Percentiles rank a stretch among this genome's conserved stretches.
Evolutionary conservation across 2,888 invertebrate genomes (phyloP).

Genomic region (Drosophila kuntzei): DNA sequence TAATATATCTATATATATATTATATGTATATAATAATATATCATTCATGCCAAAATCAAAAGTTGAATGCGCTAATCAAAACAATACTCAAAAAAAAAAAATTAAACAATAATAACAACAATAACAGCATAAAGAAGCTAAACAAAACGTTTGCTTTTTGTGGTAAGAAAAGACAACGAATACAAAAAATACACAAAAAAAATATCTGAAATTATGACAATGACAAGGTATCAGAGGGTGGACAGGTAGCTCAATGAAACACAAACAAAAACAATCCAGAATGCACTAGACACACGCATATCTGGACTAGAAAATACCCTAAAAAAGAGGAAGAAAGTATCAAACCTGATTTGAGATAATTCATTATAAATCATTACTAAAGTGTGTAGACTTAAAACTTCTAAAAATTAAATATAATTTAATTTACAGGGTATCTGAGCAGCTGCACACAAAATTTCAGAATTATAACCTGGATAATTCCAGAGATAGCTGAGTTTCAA

Average conservation of each 20-base stretch:
- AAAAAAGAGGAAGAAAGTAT: not conserved
- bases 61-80: constrained; percentile 66
- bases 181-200: constrained; percentile 4
- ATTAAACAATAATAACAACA: constrained; percentile 18
- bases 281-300: not conserved
- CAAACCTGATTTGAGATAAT: not conserved
- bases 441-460: not conserved
- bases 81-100: constrained; percentile 25
- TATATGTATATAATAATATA: constrained; percentile 33
- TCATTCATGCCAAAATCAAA: constrained; percentile 30
- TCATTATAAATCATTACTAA: too few relatives aligned
- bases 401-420: not conserved
- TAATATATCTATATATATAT: constrained; percentile 16
- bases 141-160: constrained; percentile 23
- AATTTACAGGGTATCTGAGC: not conserved
- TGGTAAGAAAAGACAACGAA: constrained; percentile 11
- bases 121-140: constrained; percentile 21
- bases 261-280: constrained; percentile 8
- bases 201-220: constrained; percentile 29
- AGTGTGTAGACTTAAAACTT: too few relatives aligned
- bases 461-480: not conserved
- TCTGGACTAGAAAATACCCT: constrained; percentile 18
- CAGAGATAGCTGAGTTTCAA: not conserved
- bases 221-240: constrained; percentile 18
- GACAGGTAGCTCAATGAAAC: constrained; percentile 38